Percentiles rank a stretch among this genome's conserved stretches.
Conservation (phyloP, 2,113 vertebrate species). For the Phylloscopus trochiloides region DNA sequence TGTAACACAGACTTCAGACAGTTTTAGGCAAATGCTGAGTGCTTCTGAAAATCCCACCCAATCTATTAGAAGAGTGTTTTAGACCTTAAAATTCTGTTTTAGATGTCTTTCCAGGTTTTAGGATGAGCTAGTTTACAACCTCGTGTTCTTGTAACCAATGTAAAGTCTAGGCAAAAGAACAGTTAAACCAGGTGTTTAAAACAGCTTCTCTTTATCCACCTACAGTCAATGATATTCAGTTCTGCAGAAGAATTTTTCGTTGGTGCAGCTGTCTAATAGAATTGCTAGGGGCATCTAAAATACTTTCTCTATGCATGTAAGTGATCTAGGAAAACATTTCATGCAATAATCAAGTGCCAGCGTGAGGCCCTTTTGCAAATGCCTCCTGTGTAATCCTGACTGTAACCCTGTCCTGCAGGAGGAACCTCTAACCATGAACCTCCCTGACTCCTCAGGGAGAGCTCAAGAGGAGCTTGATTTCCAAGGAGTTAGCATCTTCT, state of each 20-base stretch:
- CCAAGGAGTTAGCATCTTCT: background rate
- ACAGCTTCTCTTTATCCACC: background rate
- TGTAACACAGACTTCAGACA: constrained; percentile 1
- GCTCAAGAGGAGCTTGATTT: background rate
- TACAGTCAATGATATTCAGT: background rate
- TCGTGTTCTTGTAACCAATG: background rate
- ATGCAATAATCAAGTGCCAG: constrained; percentile 15
- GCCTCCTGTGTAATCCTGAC: background rate
- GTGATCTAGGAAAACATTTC: constrained; percentile 22
- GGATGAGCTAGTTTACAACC: background rate
- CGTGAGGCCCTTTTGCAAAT: background rate
- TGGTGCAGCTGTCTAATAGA: constrained; percentile 7
- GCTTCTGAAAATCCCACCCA: constrained; percentile 28
- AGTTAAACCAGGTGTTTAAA: background rate
- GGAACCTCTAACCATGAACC: background rate
- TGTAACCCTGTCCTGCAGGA: background rate
- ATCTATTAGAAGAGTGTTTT: background rate
- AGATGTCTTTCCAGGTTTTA: constrained; percentile 10
- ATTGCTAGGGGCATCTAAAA: background rate
- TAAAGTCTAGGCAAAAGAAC: background rate
- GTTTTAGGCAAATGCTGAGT: background rate
- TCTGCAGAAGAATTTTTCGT: background rate
- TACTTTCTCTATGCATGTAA: constrained; percentile 26
- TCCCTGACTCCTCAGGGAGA: background rate
- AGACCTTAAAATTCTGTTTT: background rate